phyloP scores from a whole-genome alignment of 1,140 invertebrate species.

The Saccostrea echinata region DNA sequence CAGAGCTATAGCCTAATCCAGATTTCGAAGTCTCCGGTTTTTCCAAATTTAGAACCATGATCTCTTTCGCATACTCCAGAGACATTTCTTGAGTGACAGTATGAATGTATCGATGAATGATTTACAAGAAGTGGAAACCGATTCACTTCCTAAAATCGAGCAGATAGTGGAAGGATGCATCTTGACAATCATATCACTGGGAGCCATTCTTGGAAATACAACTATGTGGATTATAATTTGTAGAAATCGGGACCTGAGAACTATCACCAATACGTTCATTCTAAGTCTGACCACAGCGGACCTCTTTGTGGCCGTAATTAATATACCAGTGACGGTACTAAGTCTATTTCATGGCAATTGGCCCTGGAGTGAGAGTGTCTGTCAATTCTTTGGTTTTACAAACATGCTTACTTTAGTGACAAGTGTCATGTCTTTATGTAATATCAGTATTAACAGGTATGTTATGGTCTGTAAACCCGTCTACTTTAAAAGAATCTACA shows the following conservation, averaged over 20 bases:
- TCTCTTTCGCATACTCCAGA: neutral
- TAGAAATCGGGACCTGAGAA: conserved; percentile 47
- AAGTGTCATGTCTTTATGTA: conserved; percentile 57
- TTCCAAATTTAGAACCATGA: neutral
- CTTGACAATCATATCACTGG: conserved; percentile 58
- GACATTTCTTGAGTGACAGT: neutral
- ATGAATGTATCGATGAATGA: conserved; percentile 11
- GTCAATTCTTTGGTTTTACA: conserved; percentile 52
- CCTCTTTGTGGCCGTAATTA: conserved; percentile 55
- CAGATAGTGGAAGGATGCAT: conserved; percentile 54
- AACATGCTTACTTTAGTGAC: conserved; percentile 58
- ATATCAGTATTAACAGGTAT: conserved; percentile 58
- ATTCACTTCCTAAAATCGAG: neutral
- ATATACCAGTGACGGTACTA: conserved; percentile 60
- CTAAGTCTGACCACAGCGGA: conserved; percentile 58
- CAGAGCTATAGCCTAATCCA: neutral
- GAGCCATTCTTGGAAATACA: conserved; percentile 62
- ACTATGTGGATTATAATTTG: conserved; percentile 67
- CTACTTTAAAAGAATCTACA: conserved; percentile 52
- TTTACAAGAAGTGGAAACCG: neutral
- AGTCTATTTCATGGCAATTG: conserved; percentile 49
- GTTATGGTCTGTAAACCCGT: conserved; percentile 58
- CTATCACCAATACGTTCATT: conserved; percentile 57
- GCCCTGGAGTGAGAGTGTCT: conserved; percentile 39
- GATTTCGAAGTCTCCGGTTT: neutral